A percentile compares a stretch with the other conserved stretches of the same genome.
Conservation (phyloP, 2,113 vertebrate species). For the Ursus arctos region DNA sequence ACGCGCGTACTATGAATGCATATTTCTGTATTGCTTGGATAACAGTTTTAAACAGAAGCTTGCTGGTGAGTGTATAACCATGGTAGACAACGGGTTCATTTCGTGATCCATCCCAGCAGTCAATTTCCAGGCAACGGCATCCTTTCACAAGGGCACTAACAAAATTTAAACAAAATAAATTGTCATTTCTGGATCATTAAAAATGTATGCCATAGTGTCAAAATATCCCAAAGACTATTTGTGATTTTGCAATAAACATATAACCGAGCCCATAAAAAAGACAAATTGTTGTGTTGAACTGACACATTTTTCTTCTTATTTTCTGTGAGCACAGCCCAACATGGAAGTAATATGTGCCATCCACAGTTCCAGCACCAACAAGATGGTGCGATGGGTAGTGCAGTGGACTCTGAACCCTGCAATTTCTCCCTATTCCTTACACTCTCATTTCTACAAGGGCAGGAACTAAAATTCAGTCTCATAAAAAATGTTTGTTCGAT, state of each 20-base stretch:
- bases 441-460: background rate
- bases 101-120: conserved; percentile 93
- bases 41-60: conserved; percentile 92
- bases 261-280: background rate
- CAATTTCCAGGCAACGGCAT: conserved; percentile 95
- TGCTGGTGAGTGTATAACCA: conserved; percentile 93
- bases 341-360: background rate
- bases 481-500: background rate
- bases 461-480: background rate
- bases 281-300: background rate
- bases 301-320: background rate
- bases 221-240: conserved; percentile 7
- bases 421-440: background rate
- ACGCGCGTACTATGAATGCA: conserved; percentile 91
- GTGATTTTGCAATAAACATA: background rate
- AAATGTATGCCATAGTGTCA: background rate
- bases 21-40: conserved; percentile 90
- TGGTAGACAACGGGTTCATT: conserved; percentile 93
- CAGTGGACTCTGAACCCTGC: background rate
- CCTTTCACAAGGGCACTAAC: conserved; percentile 92
- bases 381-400: rapidly evolving
- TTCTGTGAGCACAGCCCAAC: background rate
- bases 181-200: background rate
- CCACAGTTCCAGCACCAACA: background rate
- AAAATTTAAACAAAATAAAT: conserved; percentile 54